Conservation (phyloP, 2,888 invertebrate species). For the Brachypterus glaber region DNA sequence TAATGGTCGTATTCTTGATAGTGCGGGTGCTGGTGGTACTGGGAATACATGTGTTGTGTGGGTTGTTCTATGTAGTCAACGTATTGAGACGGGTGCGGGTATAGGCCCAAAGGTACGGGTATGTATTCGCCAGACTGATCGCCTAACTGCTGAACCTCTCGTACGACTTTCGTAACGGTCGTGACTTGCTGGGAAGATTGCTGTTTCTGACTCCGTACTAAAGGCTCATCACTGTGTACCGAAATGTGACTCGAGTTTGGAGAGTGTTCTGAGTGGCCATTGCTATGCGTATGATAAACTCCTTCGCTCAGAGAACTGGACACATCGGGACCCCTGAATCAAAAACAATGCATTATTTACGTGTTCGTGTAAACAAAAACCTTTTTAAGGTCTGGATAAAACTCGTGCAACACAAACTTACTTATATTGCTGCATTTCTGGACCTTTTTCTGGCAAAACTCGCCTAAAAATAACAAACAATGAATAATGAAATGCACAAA, state of each 20-base stretch:
- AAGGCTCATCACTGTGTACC: conserved; percentile 44
- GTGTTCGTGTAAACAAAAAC: conserved; percentile 3
- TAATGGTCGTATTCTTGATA: conserved; percentile 53
- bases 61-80: conserved; percentile 43
- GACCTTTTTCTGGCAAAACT: conserved; percentile 52
- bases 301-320: conserved; percentile 33
- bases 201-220: conserved; percentile 56
- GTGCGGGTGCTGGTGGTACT: conserved; percentile 43
- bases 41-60: conserved; percentile 41
- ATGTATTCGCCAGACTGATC: conserved; percentile 48
- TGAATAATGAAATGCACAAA: conserved; percentile 27
- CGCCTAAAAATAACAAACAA: conserved; percentile 46
- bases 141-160: conserved; percentile 52
- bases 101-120: conserved; percentile 42
- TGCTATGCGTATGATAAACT: conserved; percentile 46
- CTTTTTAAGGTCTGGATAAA: no score
- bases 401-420: conserved; percentile 40
- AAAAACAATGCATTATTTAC: conserved; percentile 7
- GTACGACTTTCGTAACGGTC: conserved; percentile 59
- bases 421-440: conserved; percentile 58
- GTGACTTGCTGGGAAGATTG: conserved; percentile 62
- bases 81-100: conserved; percentile 40
- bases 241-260: conserved; percentile 49
- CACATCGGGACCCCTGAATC: conserved; percentile 31
- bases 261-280: conserved; percentile 57